phyloP scores from a whole-genome alignment of 2,113 vertebrate species.

The Xiphophorus couchianus region DNA sequence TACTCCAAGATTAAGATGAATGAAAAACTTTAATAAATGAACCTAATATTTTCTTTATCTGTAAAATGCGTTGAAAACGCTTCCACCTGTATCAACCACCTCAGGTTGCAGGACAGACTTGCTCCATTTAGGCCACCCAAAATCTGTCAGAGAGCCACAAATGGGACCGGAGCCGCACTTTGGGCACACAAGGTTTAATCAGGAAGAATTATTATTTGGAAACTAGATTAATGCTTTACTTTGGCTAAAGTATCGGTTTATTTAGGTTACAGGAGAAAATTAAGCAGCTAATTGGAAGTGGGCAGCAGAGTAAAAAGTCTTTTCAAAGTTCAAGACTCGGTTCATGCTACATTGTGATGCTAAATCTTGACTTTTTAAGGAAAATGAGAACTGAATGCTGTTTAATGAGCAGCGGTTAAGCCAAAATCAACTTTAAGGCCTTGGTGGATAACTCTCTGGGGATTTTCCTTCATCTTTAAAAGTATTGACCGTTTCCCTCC shows the following conservation, averaged over 20 bases:
- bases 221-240: neutral
- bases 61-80: too few relatives aligned
- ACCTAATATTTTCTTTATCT: too few relatives aligned
- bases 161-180: too few relatives aligned
- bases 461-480: slow-evolving; percentile 68
- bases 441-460: slow-evolving; percentile 40
- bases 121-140: too few relatives aligned
- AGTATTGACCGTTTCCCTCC: slow-evolving; percentile 60
- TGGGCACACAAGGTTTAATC: neutral
- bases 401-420: slow-evolving; percentile 17
- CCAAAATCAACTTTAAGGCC: slow-evolving; percentile 38
- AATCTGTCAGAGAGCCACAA: too few relatives aligned
- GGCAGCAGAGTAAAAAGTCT: neutral
- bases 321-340: neutral
- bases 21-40: too few relatives aligned
- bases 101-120: too few relatives aligned
- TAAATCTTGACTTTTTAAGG: slow-evolving; percentile 2
- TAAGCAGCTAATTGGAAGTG: neutral
- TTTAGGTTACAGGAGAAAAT: neutral
- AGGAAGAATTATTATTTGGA: neutral
- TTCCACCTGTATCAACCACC: too few relatives aligned
- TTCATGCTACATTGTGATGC: neutral
- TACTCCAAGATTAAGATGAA: too few relatives aligned
- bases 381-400: neutral
- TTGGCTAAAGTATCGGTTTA: neutral